Base-by-base conservation (phyloP, 2,888 invertebrate species). In the Sepioteuthis lessoniana region DNA sequence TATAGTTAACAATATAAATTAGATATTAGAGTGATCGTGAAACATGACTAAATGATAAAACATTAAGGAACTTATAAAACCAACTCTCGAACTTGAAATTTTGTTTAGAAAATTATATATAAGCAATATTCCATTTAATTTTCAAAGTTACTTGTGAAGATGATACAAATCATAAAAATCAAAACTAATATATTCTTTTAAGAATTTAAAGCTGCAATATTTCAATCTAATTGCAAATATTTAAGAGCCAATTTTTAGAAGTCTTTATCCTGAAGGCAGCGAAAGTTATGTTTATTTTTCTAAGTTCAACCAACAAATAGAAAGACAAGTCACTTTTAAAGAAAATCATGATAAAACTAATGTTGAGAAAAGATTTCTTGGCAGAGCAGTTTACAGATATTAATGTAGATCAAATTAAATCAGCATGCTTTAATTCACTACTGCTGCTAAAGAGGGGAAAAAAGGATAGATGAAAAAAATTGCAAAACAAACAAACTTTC, bases 391-490 rank as follows among this genome's bases (percentile, higher is more conserved):
- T 76, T 76, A 76, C n/a, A 76, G 19, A 76, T 76, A 76, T 76
- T 76, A 76, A 76, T 76, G 76, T 76, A 76, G 76, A 76, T 76
- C 76, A 76, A 76, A 76, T 76, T 76, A 76, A 76, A 76, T n/a
- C 76, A 76, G 76, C 76, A 76, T 76, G 76, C 76, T 76, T 76
- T 76, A 76, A 76, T n/a, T n/a, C 76, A 35, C n/a, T n/a, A n/a
- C n/a, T n/a, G n/a, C 76, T 76, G 76, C 76, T 76, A n/a, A 76
- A 76, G n/a, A 76, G 16, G n/a, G n/a, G n/a, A 76, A n/a, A 76
- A 76, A 31, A 8, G 2, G 8, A 10, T n/a, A 25, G 10, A 25
- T 13, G n/a, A 76, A 76, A 60, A 60, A n/a, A n/a, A 76, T 13
- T 76, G 13, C 76, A 76, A 76, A 76, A 76, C 76, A 76, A 76